Evolutionary conservation across 2,888 invertebrate genomes (phyloP).

Genomic region (Torymus texanus): DNA sequence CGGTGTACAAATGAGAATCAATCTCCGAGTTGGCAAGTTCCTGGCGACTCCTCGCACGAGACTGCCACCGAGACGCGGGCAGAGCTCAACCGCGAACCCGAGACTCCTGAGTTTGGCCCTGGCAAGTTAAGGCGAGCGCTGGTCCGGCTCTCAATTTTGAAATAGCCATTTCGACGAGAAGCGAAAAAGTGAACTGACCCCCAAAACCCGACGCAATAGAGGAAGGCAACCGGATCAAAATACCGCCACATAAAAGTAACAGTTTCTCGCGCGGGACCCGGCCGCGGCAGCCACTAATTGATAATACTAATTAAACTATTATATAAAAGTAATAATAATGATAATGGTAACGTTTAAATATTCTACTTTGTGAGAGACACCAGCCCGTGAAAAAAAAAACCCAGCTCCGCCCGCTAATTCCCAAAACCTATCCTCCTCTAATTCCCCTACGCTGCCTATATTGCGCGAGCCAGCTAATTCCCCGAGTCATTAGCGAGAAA

Average conservation of each 20-base stretch:
- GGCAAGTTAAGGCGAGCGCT: constrained; percentile 74
- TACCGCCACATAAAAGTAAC: constrained; percentile 74
- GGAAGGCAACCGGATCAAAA: constrained; percentile 77
- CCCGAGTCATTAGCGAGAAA: constrained; percentile 51
- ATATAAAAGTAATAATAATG: constrained; percentile 51
- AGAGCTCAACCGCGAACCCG: constrained; percentile 37
- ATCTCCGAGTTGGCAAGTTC: neutral
- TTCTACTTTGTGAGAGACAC: constrained; percentile 57
- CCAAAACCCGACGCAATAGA: constrained; percentile 88
- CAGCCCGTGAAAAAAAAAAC: constrained; percentile 35
- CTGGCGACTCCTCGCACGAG: neutral
- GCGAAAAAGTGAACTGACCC: constrained; percentile 77
- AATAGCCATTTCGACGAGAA: constrained; percentile 81
- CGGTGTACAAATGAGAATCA: constrained; percentile 17
- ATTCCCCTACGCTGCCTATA: constrained; percentile 42
- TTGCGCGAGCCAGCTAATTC: constrained; percentile 60
- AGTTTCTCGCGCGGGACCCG: constrained; percentile 75
- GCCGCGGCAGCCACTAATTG: constrained; percentile 68
- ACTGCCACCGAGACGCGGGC: constrained; percentile 18
- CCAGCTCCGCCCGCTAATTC: constrained; percentile 46
- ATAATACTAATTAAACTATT: constrained; percentile 55
- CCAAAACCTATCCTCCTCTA: constrained; percentile 43
- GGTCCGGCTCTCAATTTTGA: constrained; percentile 83
- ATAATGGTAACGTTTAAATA: constrained; percentile 57
- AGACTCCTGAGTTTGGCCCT: constrained; percentile 65